Evolutionary conservation across 2,113 vertebrate genomes (phyloP), one percentile per base, ranked within the genome.

Genomic region (Scopus umbretta): DNA sequence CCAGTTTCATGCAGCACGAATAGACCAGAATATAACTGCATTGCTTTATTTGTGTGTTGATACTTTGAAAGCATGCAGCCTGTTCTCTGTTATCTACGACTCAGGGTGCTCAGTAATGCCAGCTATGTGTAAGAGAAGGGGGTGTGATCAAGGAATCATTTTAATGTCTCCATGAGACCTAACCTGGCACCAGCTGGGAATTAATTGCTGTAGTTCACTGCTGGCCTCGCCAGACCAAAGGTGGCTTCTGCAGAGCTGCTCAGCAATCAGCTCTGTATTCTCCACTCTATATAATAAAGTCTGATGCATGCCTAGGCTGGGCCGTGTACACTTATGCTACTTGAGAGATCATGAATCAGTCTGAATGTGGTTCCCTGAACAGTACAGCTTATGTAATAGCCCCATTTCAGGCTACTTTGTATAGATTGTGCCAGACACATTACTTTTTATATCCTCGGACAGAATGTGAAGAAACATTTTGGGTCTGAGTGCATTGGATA

Each of bases 261-360:
- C 38, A 70, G 63, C 55, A 20, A 3, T 38, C 36, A 16, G 30
- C 26, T 76, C 36, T 27, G 12, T 36, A 2, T 52, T 65, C 29
- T 74, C 29, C 19, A 5, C 3, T 3, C 42, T 11, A 43, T 43
- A 43, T 43, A 12, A 43, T 43, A 12, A 43, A 17, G 16, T 27
- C 30, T 71, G 50, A n/a, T 49, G 11, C 11, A 4, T 36, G 56
- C 21, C 38, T 42, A 59, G 50, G 19, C 42, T 13, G 15, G 61
- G 25, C 42, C 8, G 1, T 3, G 13, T 45, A 29, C 4, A 2
- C 14, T 86, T 38, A 5, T 0, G 7, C 13, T 78, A 16, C 59
- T 49, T 50, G 21, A 58, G 42, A 52, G 25, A 19, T 43, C 6
- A 3, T 17, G 23, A 49, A 58, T 43, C 83, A n/a, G 29, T 80